Percentiles rank a stretch among this genome's conserved stretches.
Conservation (phyloP, 1,140 invertebrate genomes). For the Meteorus sp. region DNA sequence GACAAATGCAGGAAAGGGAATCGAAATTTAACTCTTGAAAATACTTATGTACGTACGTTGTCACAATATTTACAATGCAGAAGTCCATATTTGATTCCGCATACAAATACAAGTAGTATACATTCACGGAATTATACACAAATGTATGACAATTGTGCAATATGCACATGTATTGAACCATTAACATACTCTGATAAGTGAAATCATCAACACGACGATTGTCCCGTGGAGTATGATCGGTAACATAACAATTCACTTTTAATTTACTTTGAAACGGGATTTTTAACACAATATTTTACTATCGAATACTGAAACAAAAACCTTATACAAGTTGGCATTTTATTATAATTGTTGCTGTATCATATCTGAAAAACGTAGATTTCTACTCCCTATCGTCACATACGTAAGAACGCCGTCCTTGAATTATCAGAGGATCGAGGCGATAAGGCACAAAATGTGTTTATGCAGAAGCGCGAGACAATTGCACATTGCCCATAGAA, state of each 20-base stretch:
- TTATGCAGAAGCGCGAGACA: conserved; percentile 3
- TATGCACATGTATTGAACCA: too few species aligned
- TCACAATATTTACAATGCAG: conserved; percentile 16
- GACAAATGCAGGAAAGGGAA: background rate
- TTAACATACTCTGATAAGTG: too few species aligned
- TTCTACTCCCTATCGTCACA: background rate
- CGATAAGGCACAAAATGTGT: conserved; percentile 22
- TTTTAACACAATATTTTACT: conserved; percentile 9
- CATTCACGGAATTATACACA: too few species aligned
- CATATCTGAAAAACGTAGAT: background rate
- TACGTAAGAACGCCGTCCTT: background rate
- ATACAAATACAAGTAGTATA: too few species aligned
- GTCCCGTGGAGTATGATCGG: too few species aligned
- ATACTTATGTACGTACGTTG: background rate
- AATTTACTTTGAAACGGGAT: background rate
- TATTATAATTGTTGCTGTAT: background rate
- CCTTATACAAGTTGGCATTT: too few species aligned
- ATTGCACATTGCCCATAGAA: conserved; percentile 4
- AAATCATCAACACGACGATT: too few species aligned
- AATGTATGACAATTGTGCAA: too few species aligned
- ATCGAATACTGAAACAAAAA: too few species aligned
- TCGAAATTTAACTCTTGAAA: conserved; percentile 11
- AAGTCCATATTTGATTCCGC: background rate
- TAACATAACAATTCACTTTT: too few species aligned
- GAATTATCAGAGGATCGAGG: conserved; percentile 16